These are phyloP conservation scores for Drosophila limbata DNA, from an alignment of 2,888 invertebrate species.

Conservation along the genomic window DNA sequence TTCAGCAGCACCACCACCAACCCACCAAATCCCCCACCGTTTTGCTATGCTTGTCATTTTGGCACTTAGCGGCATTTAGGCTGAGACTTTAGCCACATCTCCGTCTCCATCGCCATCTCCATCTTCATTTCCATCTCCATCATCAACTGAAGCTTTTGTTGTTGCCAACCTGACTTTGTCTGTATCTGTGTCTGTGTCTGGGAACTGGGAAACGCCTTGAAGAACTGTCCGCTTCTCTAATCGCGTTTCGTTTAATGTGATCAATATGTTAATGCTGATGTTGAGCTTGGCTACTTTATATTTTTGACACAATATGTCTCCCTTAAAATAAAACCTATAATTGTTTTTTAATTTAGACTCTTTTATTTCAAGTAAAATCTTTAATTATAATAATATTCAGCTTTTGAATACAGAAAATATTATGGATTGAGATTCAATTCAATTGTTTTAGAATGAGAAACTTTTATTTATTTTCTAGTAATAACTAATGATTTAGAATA, in stretches of 20 bases:
- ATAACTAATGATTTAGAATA: too few species aligned
- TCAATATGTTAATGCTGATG: constrained; percentile 59
- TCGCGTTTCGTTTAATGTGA: constrained; percentile 46
- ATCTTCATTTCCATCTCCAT: constrained; percentile 9
- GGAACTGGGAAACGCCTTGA: constrained; percentile 55
- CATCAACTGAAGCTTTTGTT: constrained; percentile 53
- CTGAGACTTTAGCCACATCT: constrained; percentile 48
- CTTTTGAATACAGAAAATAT: neutral
- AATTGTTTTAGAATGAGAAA: too few species aligned
- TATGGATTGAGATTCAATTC: neutral
- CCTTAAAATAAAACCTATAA: constrained; percentile 4
- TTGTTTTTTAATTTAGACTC: constrained; percentile 2
- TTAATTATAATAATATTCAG: neutral
- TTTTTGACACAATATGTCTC: constrained; percentile 36
- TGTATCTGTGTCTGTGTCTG: constrained; percentile 38
- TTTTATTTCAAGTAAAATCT: neutral
- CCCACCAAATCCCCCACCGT: constrained; percentile 50
- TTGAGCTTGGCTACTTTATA: constrained; percentile 54
- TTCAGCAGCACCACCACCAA: constrained; percentile 30
- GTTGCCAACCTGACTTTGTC: constrained; percentile 12
- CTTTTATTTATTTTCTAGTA: too few species aligned
- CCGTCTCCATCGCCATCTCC: constrained; percentile 13
- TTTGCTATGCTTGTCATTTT: constrained; percentile 71
- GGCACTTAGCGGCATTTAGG: constrained; percentile 78
- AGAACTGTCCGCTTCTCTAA: constrained; percentile 32